Percentiles rank a stretch among this genome's conserved stretches.
Evolutionary conservation across 2,888 invertebrate genomes (phyloP).

Genomic region (Nycteola revayana): DNA sequence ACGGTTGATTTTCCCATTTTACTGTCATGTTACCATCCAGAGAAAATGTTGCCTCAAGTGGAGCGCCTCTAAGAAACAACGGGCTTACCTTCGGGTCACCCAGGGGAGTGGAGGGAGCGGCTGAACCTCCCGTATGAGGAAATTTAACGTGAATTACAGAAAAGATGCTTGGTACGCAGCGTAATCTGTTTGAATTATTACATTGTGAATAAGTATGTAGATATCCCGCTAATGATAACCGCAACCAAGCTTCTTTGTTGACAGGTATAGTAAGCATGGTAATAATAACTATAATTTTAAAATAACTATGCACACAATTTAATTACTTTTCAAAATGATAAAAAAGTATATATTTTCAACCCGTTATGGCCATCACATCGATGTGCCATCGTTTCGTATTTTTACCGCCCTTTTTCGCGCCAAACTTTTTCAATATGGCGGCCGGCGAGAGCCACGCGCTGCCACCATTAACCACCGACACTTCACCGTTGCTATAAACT

Average conservation of each 20-base stretch:
- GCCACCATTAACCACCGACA: slow-evolving; percentile 81
- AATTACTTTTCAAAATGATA: too few relatives aligned
- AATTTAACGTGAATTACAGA: slow-evolving; percentile 69
- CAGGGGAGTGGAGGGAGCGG: slow-evolving; percentile 61
- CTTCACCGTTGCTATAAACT: slow-evolving; percentile 82
- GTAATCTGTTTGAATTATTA: too few relatives aligned
- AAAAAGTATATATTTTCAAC: too few relatives aligned
- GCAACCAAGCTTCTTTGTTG: too few relatives aligned
- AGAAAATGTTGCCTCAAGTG: slow-evolving; percentile 34
- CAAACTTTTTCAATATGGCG: slow-evolving; percentile 81
- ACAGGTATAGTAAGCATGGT: too few relatives aligned
- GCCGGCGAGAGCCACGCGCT: slow-evolving; percentile 71
- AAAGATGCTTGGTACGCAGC: slow-evolving; percentile 60
- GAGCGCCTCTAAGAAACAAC: slow-evolving; percentile 71
- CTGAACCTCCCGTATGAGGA: slow-evolving; percentile 72
- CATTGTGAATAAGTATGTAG: too few relatives aligned
- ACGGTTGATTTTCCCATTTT: slow-evolving; percentile 24
- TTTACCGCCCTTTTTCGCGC: slow-evolving; percentile 68
- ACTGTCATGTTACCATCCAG: slow-evolving; percentile 28
- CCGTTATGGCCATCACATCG: too few relatives aligned
- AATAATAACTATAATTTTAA: too few relatives aligned
- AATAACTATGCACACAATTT: too few relatives aligned
- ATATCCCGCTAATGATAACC: too few relatives aligned
- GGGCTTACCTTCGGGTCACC: slow-evolving; percentile 73
- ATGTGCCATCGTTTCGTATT: slow-evolving; percentile 37